These are phyloP conservation scores for Epizoanthus scotinus DNA, from an alignment of 92 coral and sea anemone genomes.

Conservation along the genomic window DNA sequence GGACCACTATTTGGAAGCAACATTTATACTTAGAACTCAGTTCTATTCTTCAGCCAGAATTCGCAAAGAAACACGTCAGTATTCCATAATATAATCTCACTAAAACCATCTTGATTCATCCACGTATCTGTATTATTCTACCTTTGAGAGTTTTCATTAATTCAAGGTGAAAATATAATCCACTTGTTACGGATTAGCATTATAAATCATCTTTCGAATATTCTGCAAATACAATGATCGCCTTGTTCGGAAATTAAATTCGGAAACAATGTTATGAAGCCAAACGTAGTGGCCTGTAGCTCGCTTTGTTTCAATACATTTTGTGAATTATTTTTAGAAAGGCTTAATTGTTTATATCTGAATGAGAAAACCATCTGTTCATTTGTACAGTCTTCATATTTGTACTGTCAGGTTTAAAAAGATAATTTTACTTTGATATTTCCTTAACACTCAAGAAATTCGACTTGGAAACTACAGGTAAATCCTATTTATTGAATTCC, in stretches of 20 bases:
- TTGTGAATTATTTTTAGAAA: conserved; percentile 7
- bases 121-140: too few relatives aligned
- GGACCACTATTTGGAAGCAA: too few relatives aligned
- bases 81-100: too few relatives aligned
- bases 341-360: conserved; percentile 2
- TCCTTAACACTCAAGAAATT: not conserved
- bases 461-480: not conserved
- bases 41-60: too few relatives aligned
- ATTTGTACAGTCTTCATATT: conserved; percentile 18
- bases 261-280: conserved; percentile 13
- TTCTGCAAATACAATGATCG: not conserved
- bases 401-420: not conserved
- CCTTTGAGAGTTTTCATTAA: too few relatives aligned
- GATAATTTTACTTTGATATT: not conserved
- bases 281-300: not conserved
- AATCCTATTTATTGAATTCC: conserved; percentile 5
- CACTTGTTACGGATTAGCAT: not conserved
- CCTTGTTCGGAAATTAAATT: conserved; percentile 4
- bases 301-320: not conserved
- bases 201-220: not conserved
- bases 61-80: too few relatives aligned
- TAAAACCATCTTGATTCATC: too few relatives aligned
- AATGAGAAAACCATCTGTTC: conserved; percentile 18
- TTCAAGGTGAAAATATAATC: too few relatives aligned
- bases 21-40: too few relatives aligned